phyloP scores from a whole-genome alignment of 2,113 vertebrate genomes.

The Pelmatolapia mariae region DNA sequence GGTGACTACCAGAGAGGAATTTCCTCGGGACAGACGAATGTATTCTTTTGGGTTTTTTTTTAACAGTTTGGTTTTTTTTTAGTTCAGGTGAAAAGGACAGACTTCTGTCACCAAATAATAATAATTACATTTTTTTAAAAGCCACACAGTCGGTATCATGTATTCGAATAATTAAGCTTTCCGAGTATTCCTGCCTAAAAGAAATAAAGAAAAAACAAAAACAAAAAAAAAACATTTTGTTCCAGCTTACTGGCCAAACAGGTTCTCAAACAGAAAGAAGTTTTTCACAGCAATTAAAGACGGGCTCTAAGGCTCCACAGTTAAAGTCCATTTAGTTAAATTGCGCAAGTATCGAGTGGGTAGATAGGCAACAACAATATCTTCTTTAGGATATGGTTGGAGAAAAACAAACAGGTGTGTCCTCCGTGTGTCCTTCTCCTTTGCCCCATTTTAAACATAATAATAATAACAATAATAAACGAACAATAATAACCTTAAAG shows the following conservation, averaged over 20 bases:
- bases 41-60: background rate
- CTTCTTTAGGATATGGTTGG: background rate
- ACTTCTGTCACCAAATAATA: background rate
- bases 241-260: background rate
- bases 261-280: slow-evolving; percentile 4
- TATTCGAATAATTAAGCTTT: background rate
- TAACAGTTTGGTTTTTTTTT: background rate
- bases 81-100: background rate
- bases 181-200: background rate
- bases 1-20: slow-evolving; percentile 50
- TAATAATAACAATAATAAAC: background rate
- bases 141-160: background rate
- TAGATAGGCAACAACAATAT: background rate
- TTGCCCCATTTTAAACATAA: background rate
- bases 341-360: background rate
- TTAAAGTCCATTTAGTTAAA: background rate
- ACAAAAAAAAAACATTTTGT: background rate
- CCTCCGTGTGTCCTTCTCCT: background rate
- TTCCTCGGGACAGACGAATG: slow-evolving; percentile 16
- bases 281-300: background rate
- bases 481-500: background rate
- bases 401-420: slow-evolving; percentile 6
- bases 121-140: background rate
- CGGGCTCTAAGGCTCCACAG: background rate
- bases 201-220: background rate